Percentiles rank a stretch among this genome's conserved stretches.
These are phyloP conservation scores for Pygathrix nemaeus DNA, from an alignment of 2,113 vertebrate genomes.

Conservation along the genomic window DNA sequence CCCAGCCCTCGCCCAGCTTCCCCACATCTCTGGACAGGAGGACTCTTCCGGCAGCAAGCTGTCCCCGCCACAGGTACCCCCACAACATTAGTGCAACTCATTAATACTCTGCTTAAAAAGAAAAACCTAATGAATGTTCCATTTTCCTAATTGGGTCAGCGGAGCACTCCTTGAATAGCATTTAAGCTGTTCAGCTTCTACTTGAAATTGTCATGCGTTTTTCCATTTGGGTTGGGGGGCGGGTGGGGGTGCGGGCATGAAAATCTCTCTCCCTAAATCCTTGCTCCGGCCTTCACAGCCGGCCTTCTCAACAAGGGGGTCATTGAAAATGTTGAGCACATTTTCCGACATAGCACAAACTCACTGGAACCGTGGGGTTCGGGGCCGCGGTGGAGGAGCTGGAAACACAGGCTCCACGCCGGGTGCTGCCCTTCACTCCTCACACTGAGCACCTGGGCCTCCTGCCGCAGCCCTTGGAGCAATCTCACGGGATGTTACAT, in stretches of 20 bases:
- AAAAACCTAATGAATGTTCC: background rate
- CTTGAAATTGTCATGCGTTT: rapidly evolving
- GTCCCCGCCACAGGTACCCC: rapidly evolving
- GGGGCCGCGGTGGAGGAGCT: rapidly evolving
- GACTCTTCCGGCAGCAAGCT: rapidly evolving
- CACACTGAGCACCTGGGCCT: no score
- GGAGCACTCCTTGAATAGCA: background rate
- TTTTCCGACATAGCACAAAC: rapidly evolving
- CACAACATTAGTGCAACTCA: rapidly evolving
- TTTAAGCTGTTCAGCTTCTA: rapidly evolving
- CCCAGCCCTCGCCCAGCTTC: no score
- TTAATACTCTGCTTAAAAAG: background rate
- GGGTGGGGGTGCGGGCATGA: no score
- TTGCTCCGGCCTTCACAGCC: rapidly evolving
- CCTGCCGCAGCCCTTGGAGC: rapidly evolving
- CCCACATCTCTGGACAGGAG: no score
- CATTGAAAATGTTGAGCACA: rapidly evolving
- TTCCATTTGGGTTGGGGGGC: no score
- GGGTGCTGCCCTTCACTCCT: background rate
- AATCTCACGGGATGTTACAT: rapidly evolving
- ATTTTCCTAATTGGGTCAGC: constrained; percentile 64
- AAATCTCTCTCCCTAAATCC: background rate
- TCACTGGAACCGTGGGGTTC: rapidly evolving
- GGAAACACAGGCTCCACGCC: no score
- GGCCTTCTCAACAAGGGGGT: rapidly evolving